Conservation (phyloP, 2,797 vertebrate species). For the Ceryle rudis region DNA sequence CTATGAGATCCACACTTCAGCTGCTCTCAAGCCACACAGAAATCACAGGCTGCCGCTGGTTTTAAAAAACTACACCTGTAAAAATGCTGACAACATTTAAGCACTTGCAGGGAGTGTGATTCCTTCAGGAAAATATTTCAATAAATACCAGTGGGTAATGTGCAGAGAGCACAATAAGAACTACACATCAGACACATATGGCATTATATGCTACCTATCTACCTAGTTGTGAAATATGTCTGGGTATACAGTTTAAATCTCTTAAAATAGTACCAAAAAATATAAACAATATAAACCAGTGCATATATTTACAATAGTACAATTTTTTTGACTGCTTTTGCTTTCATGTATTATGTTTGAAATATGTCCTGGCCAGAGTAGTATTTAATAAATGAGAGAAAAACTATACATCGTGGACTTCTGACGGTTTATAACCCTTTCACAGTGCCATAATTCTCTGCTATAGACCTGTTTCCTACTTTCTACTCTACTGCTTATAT, state of each 20-base stretch:
- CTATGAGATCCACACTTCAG: accelerated
- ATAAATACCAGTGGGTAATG: background rate
- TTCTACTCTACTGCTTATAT: background rate
- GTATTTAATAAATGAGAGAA: background rate
- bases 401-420: background rate
- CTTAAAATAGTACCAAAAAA: background rate
- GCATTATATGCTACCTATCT: background rate
- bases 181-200: background rate
- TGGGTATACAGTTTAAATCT: background rate
- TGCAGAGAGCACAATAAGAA: background rate
- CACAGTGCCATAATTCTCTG: background rate
- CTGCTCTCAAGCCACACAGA: background rate
- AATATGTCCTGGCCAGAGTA: background rate
- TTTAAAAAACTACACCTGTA: background rate
- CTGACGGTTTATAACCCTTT: background rate
- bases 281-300: background rate
- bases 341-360: background rate
- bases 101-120: accelerated
- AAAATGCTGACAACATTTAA: background rate
- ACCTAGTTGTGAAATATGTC: background rate
- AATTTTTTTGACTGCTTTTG: background rate
- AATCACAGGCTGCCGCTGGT: background rate
- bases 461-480: background rate
- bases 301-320: background rate
- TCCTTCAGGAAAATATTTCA: background rate